These are phyloP conservation scores for Eulemur macaco DNA, from an alignment of 2,113 vertebrate species.

Conservation along the genomic window DNA sequence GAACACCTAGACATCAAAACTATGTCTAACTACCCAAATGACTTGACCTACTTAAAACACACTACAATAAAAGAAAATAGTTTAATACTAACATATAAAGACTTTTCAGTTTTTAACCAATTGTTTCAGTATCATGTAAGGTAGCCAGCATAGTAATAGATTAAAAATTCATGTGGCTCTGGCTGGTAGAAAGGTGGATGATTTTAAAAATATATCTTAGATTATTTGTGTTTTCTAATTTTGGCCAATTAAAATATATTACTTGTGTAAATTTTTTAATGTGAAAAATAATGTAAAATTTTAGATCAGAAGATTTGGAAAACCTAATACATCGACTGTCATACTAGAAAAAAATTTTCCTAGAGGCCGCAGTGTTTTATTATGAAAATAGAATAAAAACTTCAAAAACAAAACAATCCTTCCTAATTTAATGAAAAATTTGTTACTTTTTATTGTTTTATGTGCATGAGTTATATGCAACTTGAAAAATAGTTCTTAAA, in stretches of 20 bases:
- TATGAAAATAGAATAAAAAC: too few relatives aligned
- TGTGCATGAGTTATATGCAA: too few relatives aligned
- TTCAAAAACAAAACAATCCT: too few relatives aligned
- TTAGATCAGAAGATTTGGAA: background rate
- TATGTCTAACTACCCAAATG: background rate
- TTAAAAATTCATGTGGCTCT: background rate
- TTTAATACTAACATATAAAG: background rate
- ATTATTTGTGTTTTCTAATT: constrained; percentile 20
- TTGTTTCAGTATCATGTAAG: background rate
- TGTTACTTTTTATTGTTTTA: too few relatives aligned
- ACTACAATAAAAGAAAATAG: background rate
- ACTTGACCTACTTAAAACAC: background rate
- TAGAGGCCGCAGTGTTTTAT: too few relatives aligned
- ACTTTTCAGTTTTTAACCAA: constrained; percentile 22
- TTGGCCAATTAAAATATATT: background rate
- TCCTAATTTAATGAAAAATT: too few relatives aligned
- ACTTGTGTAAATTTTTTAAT: background rate
- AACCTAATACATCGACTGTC: background rate
- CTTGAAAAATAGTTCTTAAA: too few relatives aligned
- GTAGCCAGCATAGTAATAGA: background rate
- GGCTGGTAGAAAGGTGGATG: background rate
- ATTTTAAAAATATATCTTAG: background rate
- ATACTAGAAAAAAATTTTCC: too few relatives aligned
- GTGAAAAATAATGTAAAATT: background rate
- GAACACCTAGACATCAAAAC: background rate